Evolutionary conservation across 2,888 invertebrate genomes (phyloP), one percentile per base, ranked within the genome.

Genomic region (Hecatera dysodea): DNA sequence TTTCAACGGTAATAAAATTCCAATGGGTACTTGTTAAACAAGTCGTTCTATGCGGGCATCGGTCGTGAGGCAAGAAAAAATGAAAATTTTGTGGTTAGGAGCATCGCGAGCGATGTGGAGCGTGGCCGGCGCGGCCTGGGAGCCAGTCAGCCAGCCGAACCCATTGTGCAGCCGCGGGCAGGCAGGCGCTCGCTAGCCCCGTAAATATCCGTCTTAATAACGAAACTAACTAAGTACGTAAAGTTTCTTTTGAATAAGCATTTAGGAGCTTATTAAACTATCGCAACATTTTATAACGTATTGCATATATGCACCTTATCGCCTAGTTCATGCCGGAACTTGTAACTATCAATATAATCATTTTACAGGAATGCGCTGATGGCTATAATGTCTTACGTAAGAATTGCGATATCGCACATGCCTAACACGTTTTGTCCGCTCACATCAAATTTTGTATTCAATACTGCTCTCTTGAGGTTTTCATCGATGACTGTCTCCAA

Each of bases 21-120:
- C 86, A 86, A 85, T 76, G 85, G 83, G 85, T 75, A 72, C 56
- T 72, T 48, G 72, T 67, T 67, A 42, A 50, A 55, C 89, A 82
- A 88, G 75, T 83, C 75, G 81, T 81, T 83, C 87, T 84, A 94
- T 94, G 94, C 94, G 94, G 94, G 94, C 90, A 79, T 80, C 80
- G 87, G 79, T 87, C 80, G 71, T 68, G 82, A 82, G 69, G 75
- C 73, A 82, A 86, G 86, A 85, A 90, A 91, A 92, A 92, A 89
- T 87, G 73, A 88, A 90, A 91, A 90, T 89, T 88, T 91, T 93
- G 94, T 91, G 93, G 94, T 93, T 88, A 90, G 87, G 82, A 86
- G 83, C 85, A 83, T 83, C 82, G 82, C 86, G 19, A 44, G 39
- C 39, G 84, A 82, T 80, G 82, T 86, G 86, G 86, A 89, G 82